phyloP scores from a whole-genome alignment of 2,113 vertebrate species.

The Ptychochromis oligacanthus region DNA sequence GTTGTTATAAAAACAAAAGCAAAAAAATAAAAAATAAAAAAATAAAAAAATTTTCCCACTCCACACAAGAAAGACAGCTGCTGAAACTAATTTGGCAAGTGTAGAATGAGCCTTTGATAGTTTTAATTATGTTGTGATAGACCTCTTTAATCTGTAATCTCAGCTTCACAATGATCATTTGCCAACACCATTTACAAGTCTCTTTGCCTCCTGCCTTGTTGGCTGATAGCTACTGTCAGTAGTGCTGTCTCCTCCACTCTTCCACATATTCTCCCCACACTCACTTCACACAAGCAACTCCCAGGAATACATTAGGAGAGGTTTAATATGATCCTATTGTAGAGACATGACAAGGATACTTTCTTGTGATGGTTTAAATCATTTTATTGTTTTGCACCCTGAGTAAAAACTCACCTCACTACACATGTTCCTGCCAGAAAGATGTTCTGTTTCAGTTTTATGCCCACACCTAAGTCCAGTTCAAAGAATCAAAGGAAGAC shows the following conservation, averaged over 20 bases:
- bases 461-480: neutral
- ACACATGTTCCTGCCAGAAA: neutral
- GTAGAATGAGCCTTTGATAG: neutral
- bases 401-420: neutral
- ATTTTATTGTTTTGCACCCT: neutral
- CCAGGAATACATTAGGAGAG: conserved; percentile 8
- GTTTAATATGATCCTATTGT: neutral
- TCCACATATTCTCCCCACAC: conserved; percentile 5
- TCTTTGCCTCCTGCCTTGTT: conserved; percentile 25
- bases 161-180: conserved; percentile 21
- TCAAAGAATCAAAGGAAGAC: conserved; percentile 4
- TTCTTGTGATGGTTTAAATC: neutral
- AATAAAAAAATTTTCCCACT: neutral
- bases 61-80: neutral
- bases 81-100: neutral
- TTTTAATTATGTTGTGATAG: conserved; percentile 34
- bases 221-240: conserved; percentile 20
- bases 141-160: conserved; percentile 37
- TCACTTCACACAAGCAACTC: conserved; percentile 20
- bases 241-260: conserved; percentile 7
- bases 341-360: neutral
- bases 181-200: conserved; percentile 24
- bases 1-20: neutral
- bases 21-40: neutral
- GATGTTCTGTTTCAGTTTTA: neutral